A percentile compares a stretch with the other conserved stretches of the same genome.
Evolutionary conservation across 2,797 vertebrate species (phyloP).

Genomic region (Danio kyathit): DNA sequence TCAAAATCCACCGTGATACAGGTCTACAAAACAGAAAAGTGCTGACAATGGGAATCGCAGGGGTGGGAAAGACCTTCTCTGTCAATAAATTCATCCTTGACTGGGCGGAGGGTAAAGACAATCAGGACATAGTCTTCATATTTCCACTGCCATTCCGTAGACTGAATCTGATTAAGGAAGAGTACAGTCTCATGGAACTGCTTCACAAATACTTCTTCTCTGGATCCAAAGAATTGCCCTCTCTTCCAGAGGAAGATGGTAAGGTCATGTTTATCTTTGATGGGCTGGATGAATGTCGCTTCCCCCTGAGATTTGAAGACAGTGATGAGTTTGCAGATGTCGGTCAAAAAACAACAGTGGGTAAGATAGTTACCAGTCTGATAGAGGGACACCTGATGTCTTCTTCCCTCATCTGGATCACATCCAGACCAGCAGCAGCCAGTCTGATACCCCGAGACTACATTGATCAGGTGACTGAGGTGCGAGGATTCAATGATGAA

Average conservation of each 20-base stretch:
- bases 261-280: not conserved
- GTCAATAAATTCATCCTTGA: slow-evolving; percentile 23
- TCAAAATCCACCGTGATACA: not conserved
- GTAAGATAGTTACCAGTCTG: not conserved
- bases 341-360: not conserved
- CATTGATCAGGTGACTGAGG: not conserved
- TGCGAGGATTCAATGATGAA: not conserved
- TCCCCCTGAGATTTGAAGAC: not conserved
- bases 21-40: slow-evolving; percentile 5
- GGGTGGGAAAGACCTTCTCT: slow-evolving; percentile 8
- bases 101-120: not conserved
- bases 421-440: no score
- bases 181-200: slow-evolving; percentile 3
- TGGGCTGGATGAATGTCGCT: not conserved
- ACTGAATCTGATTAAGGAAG: not conserved
- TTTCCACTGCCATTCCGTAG: not conserved
- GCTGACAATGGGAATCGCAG: slow-evolving; percentile 14
- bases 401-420: no score
- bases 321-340: not conserved
- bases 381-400: not conserved
- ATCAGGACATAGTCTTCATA: not conserved
- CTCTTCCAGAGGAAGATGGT: slow-evolving; percentile 4
- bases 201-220: not conserved
- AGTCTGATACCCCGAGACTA: not conserved
- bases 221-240: not conserved